Base-by-base conservation (phyloP, 2,113 vertebrate species). In the Scatophagus argus region DNA sequence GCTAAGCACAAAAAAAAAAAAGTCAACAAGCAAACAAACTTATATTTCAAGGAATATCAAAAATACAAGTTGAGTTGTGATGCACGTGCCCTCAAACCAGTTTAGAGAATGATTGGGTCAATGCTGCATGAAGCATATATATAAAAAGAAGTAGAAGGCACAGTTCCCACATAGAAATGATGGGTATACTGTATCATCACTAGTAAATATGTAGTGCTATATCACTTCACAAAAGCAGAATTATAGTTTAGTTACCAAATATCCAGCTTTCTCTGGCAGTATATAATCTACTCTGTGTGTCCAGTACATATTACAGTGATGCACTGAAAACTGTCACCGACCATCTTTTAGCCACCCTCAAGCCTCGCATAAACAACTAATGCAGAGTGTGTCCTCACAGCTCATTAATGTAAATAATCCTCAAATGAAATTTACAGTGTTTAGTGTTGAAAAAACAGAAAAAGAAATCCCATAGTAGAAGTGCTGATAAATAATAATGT, bases 111-210 rank as follows among this genome's bases (percentile, higher is more conserved):
- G 68, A 86, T 58, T 73, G 43, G 66, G 54, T 63, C 41, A 64
- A 73, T 56, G 61, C 47, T 80, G 43, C 54, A 51, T 54, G 54
- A 52, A 77, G 58, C 80, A 51, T 39, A 52, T 41, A 29, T 36
- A 46, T 67, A 10, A 61, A 78, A 77, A 52, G 77, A 79, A 76
- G 55, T 64, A 64, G 77, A 95, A 94, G 94, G 94, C 93, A 94
- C 93, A 93, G 91, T 84, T 81, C 90, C 92, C 87, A 89, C 69
- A 83, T 77, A 83, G 65, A 51, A 81, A 71, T 72, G 73, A 65
- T 87, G 85, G 84, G 87, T 77, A 39, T 79, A 91, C 91, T 92
- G 90, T 90, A 81, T 88, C 55, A 86, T 58, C 71, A 75, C 81
- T 87, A 81, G 55, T 63, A 81, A 69, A 79, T 88, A 78, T 79